Evolutionary conservation across 2,888 invertebrate genomes (phyloP).

Genomic region (Patella pellucida): DNA sequence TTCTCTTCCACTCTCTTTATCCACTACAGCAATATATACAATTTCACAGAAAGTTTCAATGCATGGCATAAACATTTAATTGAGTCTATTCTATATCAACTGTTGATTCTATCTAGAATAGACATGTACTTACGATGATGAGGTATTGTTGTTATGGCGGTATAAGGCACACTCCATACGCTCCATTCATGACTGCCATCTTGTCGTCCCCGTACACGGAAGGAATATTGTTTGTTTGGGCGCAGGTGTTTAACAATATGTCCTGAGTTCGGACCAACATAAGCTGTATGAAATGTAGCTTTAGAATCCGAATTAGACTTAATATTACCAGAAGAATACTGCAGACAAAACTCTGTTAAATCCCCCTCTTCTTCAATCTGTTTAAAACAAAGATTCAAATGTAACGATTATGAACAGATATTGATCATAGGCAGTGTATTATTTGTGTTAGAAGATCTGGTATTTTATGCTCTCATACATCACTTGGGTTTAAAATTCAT

Average conservation of each 20-base stretch:
- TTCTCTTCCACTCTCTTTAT: too few relatives aligned
- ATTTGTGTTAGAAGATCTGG: too few relatives aligned
- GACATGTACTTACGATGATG: conserved; percentile 71
- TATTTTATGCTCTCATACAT: too few relatives aligned
- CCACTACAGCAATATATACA: too few relatives aligned
- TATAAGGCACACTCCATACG: conserved; percentile 75
- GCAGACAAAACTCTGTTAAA: conserved; percentile 60
- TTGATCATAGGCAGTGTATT: too few relatives aligned
- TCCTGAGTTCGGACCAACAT: conserved; percentile 73
- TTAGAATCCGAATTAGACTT: conserved; percentile 51
- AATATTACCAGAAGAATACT: conserved; percentile 56
- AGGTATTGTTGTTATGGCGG: conserved; percentile 72
- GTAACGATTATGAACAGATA: too few relatives aligned
- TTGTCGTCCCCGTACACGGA: conserved; percentile 74
- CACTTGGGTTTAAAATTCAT: too few relatives aligned
- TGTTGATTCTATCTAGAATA: not conserved
- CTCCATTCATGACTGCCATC: conserved; percentile 71
- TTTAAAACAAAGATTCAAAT: conserved; percentile 16
- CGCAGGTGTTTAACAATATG: conserved; percentile 74
- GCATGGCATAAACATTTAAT: too few relatives aligned
- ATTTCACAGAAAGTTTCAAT: too few relatives aligned
- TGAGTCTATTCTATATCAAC: too few relatives aligned
- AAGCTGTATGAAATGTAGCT: conserved; percentile 71
- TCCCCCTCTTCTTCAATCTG: conserved; percentile 58
- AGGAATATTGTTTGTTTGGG: conserved; percentile 73